Evolutionary conservation across 2,888 invertebrate species (phyloP).

Genomic region (Fabriciana adippe): DNA sequence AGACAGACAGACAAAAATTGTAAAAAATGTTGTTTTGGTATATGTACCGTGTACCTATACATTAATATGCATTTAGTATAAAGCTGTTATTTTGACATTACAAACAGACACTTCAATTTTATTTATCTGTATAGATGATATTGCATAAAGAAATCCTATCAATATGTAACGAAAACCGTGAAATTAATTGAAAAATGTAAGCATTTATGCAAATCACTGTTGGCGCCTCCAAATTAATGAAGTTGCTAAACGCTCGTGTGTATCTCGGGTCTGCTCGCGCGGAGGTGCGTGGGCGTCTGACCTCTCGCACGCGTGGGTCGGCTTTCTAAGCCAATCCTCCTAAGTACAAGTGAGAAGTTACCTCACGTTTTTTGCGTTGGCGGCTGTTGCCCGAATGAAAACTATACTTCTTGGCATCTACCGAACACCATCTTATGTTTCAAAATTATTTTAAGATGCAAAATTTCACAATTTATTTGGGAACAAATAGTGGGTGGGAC

Average conservation of each 20-base stretch:
- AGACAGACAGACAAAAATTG: too few species aligned
- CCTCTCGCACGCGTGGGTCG: conserved; percentile 74
- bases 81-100: too few species aligned
- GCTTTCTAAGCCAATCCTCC: conserved; percentile 58
- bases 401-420: conserved; percentile 32
- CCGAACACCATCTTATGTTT: conserved; percentile 22
- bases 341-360: conserved; percentile 35
- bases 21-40: too few species aligned
- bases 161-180: conserved; percentile 16
- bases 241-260: conserved; percentile 22
- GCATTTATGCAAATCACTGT: conserved; percentile 31
- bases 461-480: conserved; percentile 16
- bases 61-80: too few species aligned
- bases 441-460: conserved; percentile 22
- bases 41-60: too few species aligned
- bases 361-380: conserved; percentile 43
- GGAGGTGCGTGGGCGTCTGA: conserved; percentile 67
- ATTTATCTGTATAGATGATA: not conserved
- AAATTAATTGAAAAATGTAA: conserved; percentile 27
- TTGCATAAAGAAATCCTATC: not conserved
- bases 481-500: conserved; percentile 19
- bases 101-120: too few species aligned
- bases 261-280: conserved; percentile 1
- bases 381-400: conserved; percentile 35
- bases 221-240: conserved; percentile 27